These are phyloP conservation scores for Melanotus villosus DNA, from an alignment of 2,888 invertebrate genomes.

Conservation along the genomic window DNA sequence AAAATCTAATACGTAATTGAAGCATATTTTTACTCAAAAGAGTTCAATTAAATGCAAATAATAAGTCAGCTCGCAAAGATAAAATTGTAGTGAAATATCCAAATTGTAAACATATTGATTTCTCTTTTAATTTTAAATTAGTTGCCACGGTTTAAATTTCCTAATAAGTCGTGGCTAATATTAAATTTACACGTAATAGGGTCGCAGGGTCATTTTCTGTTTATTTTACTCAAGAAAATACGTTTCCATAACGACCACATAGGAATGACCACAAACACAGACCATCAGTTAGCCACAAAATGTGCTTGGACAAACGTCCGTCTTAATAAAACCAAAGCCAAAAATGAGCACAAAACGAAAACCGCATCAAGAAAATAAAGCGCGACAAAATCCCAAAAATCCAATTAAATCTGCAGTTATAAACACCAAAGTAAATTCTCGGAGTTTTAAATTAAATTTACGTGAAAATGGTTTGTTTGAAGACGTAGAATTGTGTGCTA, in stretches of 20 bases:
- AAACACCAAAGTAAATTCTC: no score
- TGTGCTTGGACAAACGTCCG: slow-evolving; percentile 18
- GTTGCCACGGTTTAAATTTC: no score
- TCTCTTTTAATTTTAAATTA: no score
- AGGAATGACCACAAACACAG: slow-evolving; percentile 38
- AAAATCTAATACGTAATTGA: no score
- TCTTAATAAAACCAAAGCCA: not conserved
- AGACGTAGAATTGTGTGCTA: no score
- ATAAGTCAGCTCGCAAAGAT: no score
- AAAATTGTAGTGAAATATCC: no score
- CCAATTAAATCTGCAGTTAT: not conserved
- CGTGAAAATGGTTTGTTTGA: no score
- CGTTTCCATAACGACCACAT: slow-evolving; percentile 38
- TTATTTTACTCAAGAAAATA: slow-evolving; percentile 6
- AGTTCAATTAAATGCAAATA: no score
- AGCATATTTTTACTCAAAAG: no score
- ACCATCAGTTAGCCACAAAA: slow-evolving; percentile 17
- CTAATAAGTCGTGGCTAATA: not conserved
- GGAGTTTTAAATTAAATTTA: no score
- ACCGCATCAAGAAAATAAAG: not conserved
- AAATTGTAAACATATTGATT: no score
- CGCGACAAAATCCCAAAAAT: not conserved
- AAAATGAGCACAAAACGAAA: slow-evolving; percentile 23
- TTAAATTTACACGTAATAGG: not conserved
- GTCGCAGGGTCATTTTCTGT: slow-evolving; percentile 16